phyloP scores from a whole-genome alignment of 92 coral and sea anemone genomes.

The Ricordea florida region DNA sequence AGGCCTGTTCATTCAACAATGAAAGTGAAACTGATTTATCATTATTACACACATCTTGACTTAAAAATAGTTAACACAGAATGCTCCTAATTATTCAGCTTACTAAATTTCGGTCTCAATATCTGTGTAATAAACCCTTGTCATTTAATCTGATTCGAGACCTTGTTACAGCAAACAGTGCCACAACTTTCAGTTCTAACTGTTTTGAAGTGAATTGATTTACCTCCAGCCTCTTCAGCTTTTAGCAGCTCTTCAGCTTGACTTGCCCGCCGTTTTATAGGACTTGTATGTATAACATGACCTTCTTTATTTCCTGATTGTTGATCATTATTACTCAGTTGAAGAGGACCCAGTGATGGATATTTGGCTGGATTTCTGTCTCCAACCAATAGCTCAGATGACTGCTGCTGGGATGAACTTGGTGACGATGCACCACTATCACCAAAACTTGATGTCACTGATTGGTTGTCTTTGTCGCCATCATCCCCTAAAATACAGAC shows the following conservation, averaged over 20 bases:
- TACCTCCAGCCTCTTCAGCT: slow-evolving; percentile 48
- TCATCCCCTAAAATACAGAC: slow-evolving; percentile 19
- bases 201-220: background rate
- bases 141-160: no score
- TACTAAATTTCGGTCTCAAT: no score
- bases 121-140: no score
- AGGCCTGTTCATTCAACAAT: no score
- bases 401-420: slow-evolving; percentile 38
- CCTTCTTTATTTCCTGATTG: background rate
- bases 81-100: no score
- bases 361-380: background rate
- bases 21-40: no score
- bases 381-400: background rate
- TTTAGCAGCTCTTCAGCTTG: slow-evolving; percentile 58
- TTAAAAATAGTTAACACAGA: no score
- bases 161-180: no score
- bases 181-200: no score
- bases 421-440: slow-evolving; percentile 90
- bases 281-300: slow-evolving; percentile 41
- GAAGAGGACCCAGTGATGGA: slow-evolving; percentile 11
- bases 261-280: slow-evolving; percentile 76
- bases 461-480: slow-evolving; percentile 74
- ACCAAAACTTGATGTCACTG: slow-evolving; percentile 78
- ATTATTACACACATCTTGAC: no score
- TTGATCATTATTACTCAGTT: background rate